Base-by-base conservation (phyloP, 2,888 invertebrate species). In the Tachina grossa region DNA sequence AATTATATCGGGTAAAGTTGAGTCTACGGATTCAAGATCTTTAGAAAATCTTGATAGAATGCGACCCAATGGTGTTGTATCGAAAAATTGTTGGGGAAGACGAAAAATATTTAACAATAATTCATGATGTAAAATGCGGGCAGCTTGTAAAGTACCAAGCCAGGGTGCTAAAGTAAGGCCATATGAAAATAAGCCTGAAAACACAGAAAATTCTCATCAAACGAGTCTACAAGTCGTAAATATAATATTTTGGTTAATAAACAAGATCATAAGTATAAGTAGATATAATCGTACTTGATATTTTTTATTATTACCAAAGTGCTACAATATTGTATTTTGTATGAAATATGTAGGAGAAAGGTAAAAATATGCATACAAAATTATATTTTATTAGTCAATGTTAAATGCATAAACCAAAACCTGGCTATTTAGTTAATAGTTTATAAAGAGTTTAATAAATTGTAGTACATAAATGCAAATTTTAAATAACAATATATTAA, bases 151-250 rank as follows among this genome's bases (percentile, higher is more conserved):
- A 39, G 88, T 88, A 89, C 95, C 96, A 93, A 96, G 93, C 91
- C 94, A 94, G 87, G 95, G 95, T 91, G 94, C 93, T 93, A 96
- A 93, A 93, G 96, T 96, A 92, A 94, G 93, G 92, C 95, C 93
- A 93, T 95, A 94, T 91, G 95, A 95, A 91, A 94, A 91, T 91
- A 95, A 89, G 91, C 95, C 96, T 96, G 95, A 91, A 91, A 91
- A 85, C 85, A 78, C 85, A 78, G 57, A 69, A 79, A 86, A 65
- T 66, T 22, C 41, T 65, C 14, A 68, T 59, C n/a, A 74, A 66
- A 68, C 49, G 45, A 39, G 41, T 51, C 68, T 31, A 43, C 31
- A 74, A 71, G 10, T 16, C 16, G 31, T 61, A 74, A 66, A 31
- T 39, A 53, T 6, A 43, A 39, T 53, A 19, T 39, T 65, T 45